phyloP scores from a whole-genome alignment of 2,113 vertebrate genomes.

The Smithornis capensis region DNA sequence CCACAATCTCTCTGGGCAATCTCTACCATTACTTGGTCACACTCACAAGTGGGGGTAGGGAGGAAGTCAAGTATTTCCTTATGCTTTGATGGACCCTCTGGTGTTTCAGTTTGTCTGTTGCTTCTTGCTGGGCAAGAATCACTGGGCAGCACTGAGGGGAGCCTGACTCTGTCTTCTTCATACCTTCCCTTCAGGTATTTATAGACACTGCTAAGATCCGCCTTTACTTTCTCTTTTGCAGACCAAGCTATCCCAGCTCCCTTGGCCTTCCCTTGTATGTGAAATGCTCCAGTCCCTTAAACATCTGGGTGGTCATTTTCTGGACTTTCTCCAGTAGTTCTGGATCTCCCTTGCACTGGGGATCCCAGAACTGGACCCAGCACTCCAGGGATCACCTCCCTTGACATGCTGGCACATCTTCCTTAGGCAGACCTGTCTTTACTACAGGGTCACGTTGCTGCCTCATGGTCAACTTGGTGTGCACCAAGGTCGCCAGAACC shows the following conservation, averaged over 20 bases:
- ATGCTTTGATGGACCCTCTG: neutral
- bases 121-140: neutral
- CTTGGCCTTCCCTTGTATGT: neutral
- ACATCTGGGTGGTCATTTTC: neutral
- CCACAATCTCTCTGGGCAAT: neutral
- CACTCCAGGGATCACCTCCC: neutral
- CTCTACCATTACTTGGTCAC: neutral
- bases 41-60: neutral
- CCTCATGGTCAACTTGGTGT: neutral
- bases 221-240: neutral
- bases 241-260: neutral
- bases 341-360: accelerated
- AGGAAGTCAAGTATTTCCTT: neutral
- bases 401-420: neutral
- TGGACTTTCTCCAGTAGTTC: neutral
- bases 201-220: neutral
- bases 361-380: neutral
- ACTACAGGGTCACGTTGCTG: neutral
- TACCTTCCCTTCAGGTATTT: neutral
- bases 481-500: neutral
- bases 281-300: neutral
- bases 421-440: neutral
- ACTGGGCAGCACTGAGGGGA: neutral
- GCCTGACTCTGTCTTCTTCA: neutral
- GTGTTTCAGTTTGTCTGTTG: neutral